These are phyloP conservation scores for Griposia aprilina DNA, from an alignment of 2,888 invertebrate genomes.

Conservation along the genomic window DNA sequence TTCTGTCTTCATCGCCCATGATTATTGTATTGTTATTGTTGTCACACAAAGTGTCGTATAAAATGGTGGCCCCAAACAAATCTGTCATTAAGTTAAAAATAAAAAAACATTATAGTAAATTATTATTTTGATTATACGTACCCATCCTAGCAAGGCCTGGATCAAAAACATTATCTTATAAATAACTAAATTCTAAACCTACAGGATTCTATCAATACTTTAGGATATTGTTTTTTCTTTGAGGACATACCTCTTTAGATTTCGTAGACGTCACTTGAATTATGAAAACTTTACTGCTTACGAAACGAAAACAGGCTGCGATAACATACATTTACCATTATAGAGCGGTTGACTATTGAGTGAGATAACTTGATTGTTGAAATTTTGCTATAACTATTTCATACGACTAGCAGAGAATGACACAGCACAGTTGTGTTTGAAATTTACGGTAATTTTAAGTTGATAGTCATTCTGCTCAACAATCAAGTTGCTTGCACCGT, in stretches of 20 bases:
- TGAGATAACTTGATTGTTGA: background rate
- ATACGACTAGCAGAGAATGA: background rate
- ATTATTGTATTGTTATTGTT: slow-evolving; percentile 13
- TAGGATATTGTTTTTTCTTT: background rate
- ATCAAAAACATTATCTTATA: slow-evolving; percentile 60
- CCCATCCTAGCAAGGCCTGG: slow-evolving; percentile 82
- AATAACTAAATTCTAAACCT: slow-evolving; percentile 1
- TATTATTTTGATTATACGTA: slow-evolving; percentile 67
- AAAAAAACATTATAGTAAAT: background rate
- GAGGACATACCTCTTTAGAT: background rate
- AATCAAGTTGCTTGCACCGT: background rate
- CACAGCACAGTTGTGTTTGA: background rate
- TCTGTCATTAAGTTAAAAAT: slow-evolving; percentile 53
- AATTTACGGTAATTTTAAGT: background rate
- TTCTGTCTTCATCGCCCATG: slow-evolving; percentile 26
- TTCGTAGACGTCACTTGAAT: background rate
- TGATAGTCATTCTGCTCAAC: background rate
- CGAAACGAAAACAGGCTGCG: background rate
- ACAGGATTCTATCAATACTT: background rate
- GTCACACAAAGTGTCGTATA: slow-evolving; percentile 51
- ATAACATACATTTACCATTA: background rate
- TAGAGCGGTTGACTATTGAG: background rate
- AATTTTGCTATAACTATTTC: background rate
- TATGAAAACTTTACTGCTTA: background rate
- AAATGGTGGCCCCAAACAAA: slow-evolving; percentile 40